Conservation (phyloP, 2,888 invertebrate genomes). For the Suillia variegata region DNA sequence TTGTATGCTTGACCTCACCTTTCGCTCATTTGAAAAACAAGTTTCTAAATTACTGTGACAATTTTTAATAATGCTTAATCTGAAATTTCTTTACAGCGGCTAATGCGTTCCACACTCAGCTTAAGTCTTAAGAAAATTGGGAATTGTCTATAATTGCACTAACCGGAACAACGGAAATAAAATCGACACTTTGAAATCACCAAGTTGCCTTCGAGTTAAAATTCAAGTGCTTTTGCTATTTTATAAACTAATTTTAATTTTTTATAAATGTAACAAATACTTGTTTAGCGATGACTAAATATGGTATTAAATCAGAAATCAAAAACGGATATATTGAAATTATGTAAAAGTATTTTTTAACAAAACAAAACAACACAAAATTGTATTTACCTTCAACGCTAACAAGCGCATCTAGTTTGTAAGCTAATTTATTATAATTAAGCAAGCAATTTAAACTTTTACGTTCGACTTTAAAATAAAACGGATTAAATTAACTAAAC, state of each 20-base stretch:
- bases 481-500: too few species aligned
- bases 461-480: too few species aligned
- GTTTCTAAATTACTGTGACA: not conserved
- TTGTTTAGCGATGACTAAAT: not conserved
- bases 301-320: not conserved
- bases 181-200: constrained; percentile 33
- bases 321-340: constrained; percentile 12
- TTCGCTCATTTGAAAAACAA: too few species aligned
- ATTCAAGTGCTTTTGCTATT: constrained; percentile 53
- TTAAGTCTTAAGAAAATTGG: not conserved
- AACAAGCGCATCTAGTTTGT: not conserved
- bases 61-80: too few species aligned
- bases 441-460: too few species aligned
- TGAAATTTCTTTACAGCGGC: constrained; percentile 31
- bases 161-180: not conserved
- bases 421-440: constrained; percentile 12
- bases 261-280: not conserved
- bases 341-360: constrained; percentile 16
- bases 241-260: constrained; percentile 26
- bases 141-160: not conserved
- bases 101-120: constrained; percentile 18
- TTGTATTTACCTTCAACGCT: not conserved
- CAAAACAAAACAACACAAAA: constrained; percentile 2
- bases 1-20: too few species aligned
- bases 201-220: constrained; percentile 51